Percentiles rank a stretch among this genome's conserved stretches.
Conservation (phyloP, 1,140 invertebrate species). For the Vanessa atalanta region DNA sequence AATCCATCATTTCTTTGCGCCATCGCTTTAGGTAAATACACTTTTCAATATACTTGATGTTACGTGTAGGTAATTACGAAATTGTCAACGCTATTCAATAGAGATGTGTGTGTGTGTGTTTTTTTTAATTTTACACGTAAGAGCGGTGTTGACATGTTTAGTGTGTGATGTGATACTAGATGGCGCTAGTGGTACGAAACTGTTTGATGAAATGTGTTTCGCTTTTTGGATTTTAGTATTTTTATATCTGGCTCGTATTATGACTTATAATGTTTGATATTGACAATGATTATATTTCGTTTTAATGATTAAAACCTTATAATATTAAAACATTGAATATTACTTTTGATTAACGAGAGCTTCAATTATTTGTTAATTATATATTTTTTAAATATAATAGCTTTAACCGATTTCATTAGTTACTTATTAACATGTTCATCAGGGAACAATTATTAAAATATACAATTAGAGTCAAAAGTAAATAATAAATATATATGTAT, state of each 20-base stretch:
- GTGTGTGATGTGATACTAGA: conserved; percentile 18
- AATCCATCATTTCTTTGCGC: conserved; percentile 72
- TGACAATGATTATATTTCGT: too few species aligned
- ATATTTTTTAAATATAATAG: too few species aligned
- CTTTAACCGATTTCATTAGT: too few species aligned
- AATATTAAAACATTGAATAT: too few species aligned
- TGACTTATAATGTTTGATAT: background rate
- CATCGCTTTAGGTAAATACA: conserved; percentile 10
- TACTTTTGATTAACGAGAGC: too few species aligned
- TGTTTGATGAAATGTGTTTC: background rate
- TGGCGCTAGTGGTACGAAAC: conserved; percentile 26
- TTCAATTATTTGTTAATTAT: too few species aligned
- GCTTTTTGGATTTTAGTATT: too few species aligned
- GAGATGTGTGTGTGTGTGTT: conserved; percentile 4
- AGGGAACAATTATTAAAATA: too few species aligned
- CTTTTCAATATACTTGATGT: conserved; percentile 18
- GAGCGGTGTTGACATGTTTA: conserved; percentile 7
- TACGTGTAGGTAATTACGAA: conserved; percentile 32
- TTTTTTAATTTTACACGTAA: conserved; percentile 2
- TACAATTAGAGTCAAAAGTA: too few species aligned
- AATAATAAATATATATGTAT: too few species aligned
- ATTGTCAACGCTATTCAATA: conserved; percentile 8
- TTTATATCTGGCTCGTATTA: background rate
- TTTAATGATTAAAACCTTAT: too few species aligned
- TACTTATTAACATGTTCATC: too few species aligned